Conservation (phyloP, 2,888 invertebrate genomes). For the Yponomeuta sedellus region DNA sequence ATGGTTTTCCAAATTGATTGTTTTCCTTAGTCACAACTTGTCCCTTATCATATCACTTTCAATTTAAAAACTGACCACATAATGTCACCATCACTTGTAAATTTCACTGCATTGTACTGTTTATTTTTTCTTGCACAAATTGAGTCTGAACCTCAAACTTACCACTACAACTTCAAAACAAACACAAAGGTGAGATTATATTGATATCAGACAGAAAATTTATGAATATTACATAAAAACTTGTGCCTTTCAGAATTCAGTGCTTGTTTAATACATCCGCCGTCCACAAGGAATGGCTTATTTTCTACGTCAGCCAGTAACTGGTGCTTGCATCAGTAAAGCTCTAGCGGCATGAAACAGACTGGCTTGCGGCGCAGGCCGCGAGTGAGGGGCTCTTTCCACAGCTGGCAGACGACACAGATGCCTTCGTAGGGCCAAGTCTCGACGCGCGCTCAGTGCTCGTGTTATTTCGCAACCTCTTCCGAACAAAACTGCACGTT, state of each 20-base stretch:
- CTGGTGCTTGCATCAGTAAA: slow-evolving; percentile 59
- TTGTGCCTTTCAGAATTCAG: background rate
- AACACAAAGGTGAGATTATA: background rate
- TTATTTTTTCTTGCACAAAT: background rate
- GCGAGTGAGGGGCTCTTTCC: slow-evolving; percentile 73
- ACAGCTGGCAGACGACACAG: slow-evolving; percentile 81
- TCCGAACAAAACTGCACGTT: slow-evolving; percentile 80
- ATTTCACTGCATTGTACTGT: slow-evolving; percentile 12
- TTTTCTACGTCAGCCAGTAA: background rate
- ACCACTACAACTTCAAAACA: background rate
- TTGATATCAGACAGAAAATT: background rate
- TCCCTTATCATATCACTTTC: slow-evolving; percentile 12
- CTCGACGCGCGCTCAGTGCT: slow-evolving; percentile 87
- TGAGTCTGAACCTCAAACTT: background rate
- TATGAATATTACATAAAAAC: background rate
- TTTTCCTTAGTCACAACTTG: background rate
- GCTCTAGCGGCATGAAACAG: slow-evolving; percentile 74
- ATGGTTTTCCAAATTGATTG: slow-evolving; percentile 1
- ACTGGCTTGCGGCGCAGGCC: slow-evolving; percentile 55
- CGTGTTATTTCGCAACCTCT: slow-evolving; percentile 86
- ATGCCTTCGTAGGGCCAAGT: slow-evolving; percentile 83
- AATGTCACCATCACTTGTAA: slow-evolving; percentile 7
- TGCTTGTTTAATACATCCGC: background rate
- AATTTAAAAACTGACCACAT: slow-evolving; percentile 12
- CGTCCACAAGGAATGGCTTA: background rate